Evolutionary conservation across 2,113 vertebrate genomes (phyloP), one percentile per base, ranked within the genome.

Genomic region (Eidolon helvum): DNA sequence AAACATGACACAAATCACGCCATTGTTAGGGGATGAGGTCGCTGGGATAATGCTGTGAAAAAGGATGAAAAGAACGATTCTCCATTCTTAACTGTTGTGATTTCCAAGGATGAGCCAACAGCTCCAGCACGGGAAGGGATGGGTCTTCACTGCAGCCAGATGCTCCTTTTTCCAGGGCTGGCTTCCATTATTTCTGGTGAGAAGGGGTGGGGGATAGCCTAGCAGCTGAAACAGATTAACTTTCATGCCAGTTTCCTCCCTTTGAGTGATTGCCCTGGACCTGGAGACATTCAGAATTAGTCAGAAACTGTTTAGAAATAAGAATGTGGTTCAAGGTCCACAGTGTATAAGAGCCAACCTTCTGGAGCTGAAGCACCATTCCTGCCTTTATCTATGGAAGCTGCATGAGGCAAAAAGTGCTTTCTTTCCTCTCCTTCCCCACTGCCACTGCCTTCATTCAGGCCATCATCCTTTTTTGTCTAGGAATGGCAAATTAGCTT

Each of bases 61-160:
- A 63, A 94, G 71, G 93, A 97, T 97, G 97, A 97, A 97, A 97
- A 96, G 97, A 90, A 53, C 43, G 90, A 96, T 96, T 98, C 97
- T 97, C 94, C 90, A 91, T 97, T 98, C 96, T 97, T 59, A 55
- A 94, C 92, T 97, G 96, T 97, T 95, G 61, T 94, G 87, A 85
- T 88, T 95, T 95, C 90, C 95, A 88, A 75, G 90, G 95, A 96
- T 68, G 95, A 92, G 97, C 95, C 92, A 95, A 87, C 57, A 65
- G 87, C 96, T 69, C 84, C 84, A 66, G 87, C 69, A 1, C 1
- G 26, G 87, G 92, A 84, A 96, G 96, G 95, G 92, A 59, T 66
- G 94, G 92, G 84, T 89, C 95, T 95, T 91, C 33, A 63, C 90
- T 93, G 63, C 69, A 38, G 87, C 96, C 97, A 97, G 96, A 97